A percentile compares a stretch with the other conserved stretches of the same genome.
These are phyloP conservation scores for Lucinisca nassula DNA, from an alignment of 2,888 invertebrate species.

Conservation along the genomic window DNA sequence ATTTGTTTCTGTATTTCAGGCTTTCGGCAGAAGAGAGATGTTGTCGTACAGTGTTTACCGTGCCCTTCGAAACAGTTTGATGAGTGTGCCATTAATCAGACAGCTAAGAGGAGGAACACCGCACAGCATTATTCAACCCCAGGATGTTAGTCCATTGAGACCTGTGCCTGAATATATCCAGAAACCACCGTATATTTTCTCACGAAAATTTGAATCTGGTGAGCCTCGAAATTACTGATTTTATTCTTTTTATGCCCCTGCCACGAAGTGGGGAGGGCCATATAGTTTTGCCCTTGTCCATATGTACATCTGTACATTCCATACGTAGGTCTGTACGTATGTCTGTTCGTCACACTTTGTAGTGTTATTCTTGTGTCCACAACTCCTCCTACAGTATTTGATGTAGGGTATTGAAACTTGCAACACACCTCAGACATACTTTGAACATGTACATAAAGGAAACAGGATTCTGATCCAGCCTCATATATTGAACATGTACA, in stretches of 20 bases:
- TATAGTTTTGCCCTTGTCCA: neutral
- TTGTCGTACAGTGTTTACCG: slow-evolving; percentile 33
- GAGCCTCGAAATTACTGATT: neutral
- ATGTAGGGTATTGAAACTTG: no score
- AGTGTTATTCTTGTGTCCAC: no score
- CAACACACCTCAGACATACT: no score
- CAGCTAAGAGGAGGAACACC: neutral
- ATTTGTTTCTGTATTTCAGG: no score
- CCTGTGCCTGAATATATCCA: slow-evolving; percentile 76
- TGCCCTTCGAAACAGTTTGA: neutral
- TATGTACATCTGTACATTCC: neutral
- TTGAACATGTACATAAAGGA: no score
- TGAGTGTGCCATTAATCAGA: neutral
- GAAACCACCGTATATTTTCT: slow-evolving; percentile 76
- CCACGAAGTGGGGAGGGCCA: neutral
- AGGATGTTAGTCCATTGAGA: slow-evolving; percentile 64
- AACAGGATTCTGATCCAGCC: no score
- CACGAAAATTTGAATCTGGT: slow-evolving; percentile 38
- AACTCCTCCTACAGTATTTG: no score
- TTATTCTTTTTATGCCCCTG: neutral
- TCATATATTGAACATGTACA: no score
- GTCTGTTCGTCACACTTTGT: no score
- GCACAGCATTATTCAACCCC: slow-evolving; percentile 64
- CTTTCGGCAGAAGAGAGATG: no score
- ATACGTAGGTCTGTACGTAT: neutral